Conservation (phyloP, 2,113 vertebrate species). For the Tupaia tana region DNA sequence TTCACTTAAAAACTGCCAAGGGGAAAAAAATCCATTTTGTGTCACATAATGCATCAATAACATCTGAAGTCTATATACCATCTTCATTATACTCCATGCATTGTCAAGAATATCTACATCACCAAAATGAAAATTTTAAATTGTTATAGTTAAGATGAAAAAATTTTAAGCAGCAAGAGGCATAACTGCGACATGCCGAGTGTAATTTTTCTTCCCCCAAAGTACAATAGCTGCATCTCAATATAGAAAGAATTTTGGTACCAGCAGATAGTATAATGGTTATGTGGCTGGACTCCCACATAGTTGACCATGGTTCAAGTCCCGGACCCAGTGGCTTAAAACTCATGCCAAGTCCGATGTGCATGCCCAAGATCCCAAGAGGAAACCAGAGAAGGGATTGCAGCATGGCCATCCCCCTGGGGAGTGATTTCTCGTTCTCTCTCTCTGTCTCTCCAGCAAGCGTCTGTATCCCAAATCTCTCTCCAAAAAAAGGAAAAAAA, state of each 20-base stretch:
- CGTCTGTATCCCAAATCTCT: no score
- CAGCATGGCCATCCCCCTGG: no score
- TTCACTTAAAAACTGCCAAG: background rate
- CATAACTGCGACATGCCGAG: constrained; percentile 29
- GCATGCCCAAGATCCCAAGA: no score
- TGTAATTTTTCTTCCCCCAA: background rate
- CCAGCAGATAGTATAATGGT: no score
- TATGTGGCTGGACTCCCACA: no score
- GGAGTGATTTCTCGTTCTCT: no score
- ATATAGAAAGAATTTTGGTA: background rate
- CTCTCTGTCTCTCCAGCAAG: no score
- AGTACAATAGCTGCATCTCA: constrained; percentile 4
- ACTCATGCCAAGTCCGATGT: no score
- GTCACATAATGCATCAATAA: background rate
- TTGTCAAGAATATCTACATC: background rate
- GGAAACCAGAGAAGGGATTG: no score
- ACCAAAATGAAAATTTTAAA: constrained; percentile 22
- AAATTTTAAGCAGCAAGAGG: background rate
- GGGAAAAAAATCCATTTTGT: background rate
- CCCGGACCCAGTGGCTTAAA: no score
- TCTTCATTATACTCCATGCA: background rate
- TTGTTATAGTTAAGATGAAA: background rate
- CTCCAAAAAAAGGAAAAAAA: no score
- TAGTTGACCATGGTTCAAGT: no score
- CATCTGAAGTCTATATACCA: background rate